Conservation (phyloP, 1,140 invertebrate genomes). For the Caenorhabditis elegans region DNA sequence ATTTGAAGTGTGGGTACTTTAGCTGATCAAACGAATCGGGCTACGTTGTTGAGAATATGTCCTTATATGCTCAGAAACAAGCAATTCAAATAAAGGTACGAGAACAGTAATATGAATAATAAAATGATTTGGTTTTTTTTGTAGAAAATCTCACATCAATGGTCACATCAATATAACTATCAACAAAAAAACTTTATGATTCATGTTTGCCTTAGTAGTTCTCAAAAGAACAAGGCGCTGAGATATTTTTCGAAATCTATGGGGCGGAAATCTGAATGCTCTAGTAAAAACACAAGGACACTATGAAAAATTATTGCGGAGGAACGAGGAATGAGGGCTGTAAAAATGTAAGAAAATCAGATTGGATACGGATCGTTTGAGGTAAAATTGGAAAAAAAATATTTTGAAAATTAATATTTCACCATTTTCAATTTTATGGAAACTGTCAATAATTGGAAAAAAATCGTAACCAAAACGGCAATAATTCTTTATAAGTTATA, state of each 20-base stretch:
- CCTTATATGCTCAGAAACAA: neutral
- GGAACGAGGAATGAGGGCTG: neutral
- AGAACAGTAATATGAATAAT: too few species aligned
- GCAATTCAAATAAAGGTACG: neutral
- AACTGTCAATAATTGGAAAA: too few species aligned
- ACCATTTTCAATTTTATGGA: too few species aligned
- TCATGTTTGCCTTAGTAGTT: constrained; percentile 2
- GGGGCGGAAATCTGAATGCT: neutral
- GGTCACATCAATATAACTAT: neutral
- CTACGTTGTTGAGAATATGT: neutral
- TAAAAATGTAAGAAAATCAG: neutral
- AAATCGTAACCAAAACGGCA: too few species aligned
- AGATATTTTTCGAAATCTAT: neutral
- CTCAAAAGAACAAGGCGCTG: neutral
- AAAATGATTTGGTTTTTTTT: too few species aligned
- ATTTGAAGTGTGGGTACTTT: neutral
- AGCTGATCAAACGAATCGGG: constrained; percentile 4
- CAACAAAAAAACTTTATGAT: constrained; percentile 18
- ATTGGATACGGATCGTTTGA: neutral
- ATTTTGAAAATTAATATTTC: too few species aligned
- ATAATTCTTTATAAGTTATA: too few species aligned
- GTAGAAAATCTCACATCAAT: neutral
- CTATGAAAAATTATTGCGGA: neutral
- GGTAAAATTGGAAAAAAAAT: too few species aligned
- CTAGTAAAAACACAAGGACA: neutral